Evolutionary conservation across 1,140 invertebrate genomes (phyloP), one percentile per base, ranked within the genome.

Genomic region (Temnothorax longispinosus): DNA sequence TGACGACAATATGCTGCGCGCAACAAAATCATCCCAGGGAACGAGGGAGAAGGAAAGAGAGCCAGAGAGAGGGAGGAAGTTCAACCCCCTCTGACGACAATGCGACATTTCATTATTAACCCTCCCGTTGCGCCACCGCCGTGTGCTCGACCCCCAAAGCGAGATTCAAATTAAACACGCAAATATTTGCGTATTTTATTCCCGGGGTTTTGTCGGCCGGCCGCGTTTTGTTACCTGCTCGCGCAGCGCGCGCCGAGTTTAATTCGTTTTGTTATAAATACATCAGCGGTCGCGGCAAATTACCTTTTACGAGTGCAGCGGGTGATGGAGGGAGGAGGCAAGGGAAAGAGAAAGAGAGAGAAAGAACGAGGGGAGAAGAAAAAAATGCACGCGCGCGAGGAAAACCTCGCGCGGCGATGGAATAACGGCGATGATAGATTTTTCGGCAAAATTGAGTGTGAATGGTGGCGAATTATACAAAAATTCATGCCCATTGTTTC

Each of bases 21-120:
- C 21, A 88, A 62, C 58, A 52, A 72, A 67, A 78, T 38, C 82
- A 78, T 50, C 27, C 62, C 27, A 11, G 44, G 50, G 44, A 38
- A 41, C 10, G 32, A 32, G 18, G 35, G 38, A 75, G 47, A 67
- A 35, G 32, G 50, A 77, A 21, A n/a, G 27, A 41, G 58, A 44
- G 18, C 3, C 15, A 38, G 21, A 71, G 21, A 71, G 58, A 47
- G 35, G n/a, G 58, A 38, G 47, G 56, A 32, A 11, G 21, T 78
- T 82, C 52, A 47, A 60, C 52, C 67, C 80, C 80, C 65, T 60
- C 87, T 62, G 90, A 88, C 91, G 92, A 94, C 94, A 94, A 94
- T 94, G 90, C 90, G 91, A 93, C 92, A 90, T 94, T 94, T 94
- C 91, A 94, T 94, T 94, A 94, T 94, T 94, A 94, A 94, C 47